phyloP scores from a whole-genome alignment of 2,113 vertebrate species.

The Periophthalmodon schlosseri region DNA sequence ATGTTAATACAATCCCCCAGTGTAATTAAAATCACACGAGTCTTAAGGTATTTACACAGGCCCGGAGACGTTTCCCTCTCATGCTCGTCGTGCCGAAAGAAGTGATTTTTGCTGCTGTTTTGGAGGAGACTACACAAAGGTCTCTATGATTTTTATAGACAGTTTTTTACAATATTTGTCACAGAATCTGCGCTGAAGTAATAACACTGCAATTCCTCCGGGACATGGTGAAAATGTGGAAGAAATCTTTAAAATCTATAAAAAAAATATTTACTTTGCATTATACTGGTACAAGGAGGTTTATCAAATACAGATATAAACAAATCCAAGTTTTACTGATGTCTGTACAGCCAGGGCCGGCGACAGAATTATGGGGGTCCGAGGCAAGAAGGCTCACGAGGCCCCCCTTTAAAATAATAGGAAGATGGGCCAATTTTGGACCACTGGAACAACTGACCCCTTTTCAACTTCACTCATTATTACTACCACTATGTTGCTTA shows the following conservation, averaged over 20 bases:
- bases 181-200: conserved; percentile 39
- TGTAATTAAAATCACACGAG: conserved; percentile 54
- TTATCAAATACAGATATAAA: too few relatives aligned
- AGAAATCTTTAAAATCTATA: not conserved
- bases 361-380: too few relatives aligned
- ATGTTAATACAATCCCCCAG: conserved; percentile 52
- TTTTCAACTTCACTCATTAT: too few relatives aligned
- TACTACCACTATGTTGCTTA: too few relatives aligned
- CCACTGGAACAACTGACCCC: too few relatives aligned
- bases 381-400: too few relatives aligned
- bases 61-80: conserved; percentile 43
- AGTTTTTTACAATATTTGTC: conserved; percentile 45
- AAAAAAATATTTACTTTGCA: too few relatives aligned
- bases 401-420: too few relatives aligned
- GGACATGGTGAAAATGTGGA: not conserved
- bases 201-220: not conserved
- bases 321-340: too few relatives aligned
- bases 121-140: conserved; percentile 27
- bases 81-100: conserved; percentile 27
- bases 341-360: too few relatives aligned
- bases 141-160: conserved; percentile 40
- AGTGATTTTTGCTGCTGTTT: conserved; percentile 43
- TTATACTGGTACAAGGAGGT: too few relatives aligned
- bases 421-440: too few relatives aligned
- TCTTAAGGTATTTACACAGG: conserved; percentile 45